Evolutionary conservation across 2,888 invertebrate species (phyloP), one percentile per base, ranked within the genome.

Genomic region (Caradrina clavipalpis): DNA sequence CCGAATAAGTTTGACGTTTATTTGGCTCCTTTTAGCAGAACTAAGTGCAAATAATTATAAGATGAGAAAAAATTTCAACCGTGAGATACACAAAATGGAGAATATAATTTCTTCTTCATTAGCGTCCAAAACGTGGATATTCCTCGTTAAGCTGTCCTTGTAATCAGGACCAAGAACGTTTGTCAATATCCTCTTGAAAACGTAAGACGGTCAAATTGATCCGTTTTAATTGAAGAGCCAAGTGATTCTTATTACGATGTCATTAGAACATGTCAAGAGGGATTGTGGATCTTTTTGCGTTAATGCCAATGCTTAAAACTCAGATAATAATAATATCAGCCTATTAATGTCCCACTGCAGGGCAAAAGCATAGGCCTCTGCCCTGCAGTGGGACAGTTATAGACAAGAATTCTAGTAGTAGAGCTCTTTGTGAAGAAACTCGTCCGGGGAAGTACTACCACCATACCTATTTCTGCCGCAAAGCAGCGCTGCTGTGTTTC

Each of bases 71-170:
- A 2, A 75, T 26, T 45, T 45, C 15, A 45, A 31, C 13, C 56
- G 15, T 5, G 11, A 19, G 4, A 55, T 64, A 45, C 13, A 7
- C 54, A 7, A 35, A 50, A 53, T n/a, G n/a, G 10, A 55, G 49
- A 31, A 31, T 31, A 51, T 26, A 17, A 45, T 47, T 3, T 4
- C 35, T 22, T 19, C 13, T 53, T 53, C 57, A 69, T 49, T 35
- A 54, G 53, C 26, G 26, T 57, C 4, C 13, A 53, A 51, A 57
- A 76, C 35, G 69, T 58, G 53, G 31, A 49, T 58, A 76, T 54
- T 53, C 39, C 53, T 58, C 53, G 51, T 54, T 22, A 35, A 47
- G 31, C 4, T 53, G 3, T 13, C 10, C 26, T 47, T 57, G 47
- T 53, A 51, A 68, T 68, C 11, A 47, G 39, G 7, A 6, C 15